Base-by-base conservation (phyloP, 1,140 invertebrate genomes). In the Hormaphis cornu region DNA sequence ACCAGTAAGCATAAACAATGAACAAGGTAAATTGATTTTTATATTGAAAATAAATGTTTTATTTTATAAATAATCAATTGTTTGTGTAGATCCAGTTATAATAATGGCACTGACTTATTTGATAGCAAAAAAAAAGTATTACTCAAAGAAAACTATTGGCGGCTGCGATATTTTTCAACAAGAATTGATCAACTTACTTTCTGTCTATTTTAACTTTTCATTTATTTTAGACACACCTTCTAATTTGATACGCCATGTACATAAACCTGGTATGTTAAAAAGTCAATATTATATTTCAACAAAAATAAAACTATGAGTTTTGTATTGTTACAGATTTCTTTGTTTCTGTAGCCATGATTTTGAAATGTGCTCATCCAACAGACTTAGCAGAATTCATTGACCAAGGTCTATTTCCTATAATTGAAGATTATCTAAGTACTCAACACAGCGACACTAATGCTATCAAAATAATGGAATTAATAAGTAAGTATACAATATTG, bases 161-260 rank as follows among this genome's bases (percentile, higher is more conserved):
- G 42, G 42, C 24, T 35, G 26, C 24, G 61, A 66, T 48, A 66
- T 66, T 66, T 66, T 48, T 10, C 61, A 66, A 35, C 24, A 44
- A 48, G 61, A 66, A 48, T 35, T 66, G 14, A 66, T 66, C 3
- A 66, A 66, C 7, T 66, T 66, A n/a, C 42, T 66, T 20, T 66
- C 61, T 22, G 30, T 33, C 35, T 30, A 66, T 66, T 66, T 66
- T 22, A 66, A 66, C 35, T 66, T 50, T 8, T 14, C 28, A 10
- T 66, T 66, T 50, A 35, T 2, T 16, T 22, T 16, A 33, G 44
- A 66, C 8, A 9, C 50, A 10, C 61, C 61, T 10, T 20, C 9
- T 16, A 50, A 66, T 48, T 50, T 66, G 16, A 50, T 50, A 26
- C 61, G 50, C 22, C 61, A 66, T 35, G 20, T 50, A n/a, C 24